Conservation (phyloP, 2,797 vertebrate genomes). For the Phalanger gymnotis region DNA sequence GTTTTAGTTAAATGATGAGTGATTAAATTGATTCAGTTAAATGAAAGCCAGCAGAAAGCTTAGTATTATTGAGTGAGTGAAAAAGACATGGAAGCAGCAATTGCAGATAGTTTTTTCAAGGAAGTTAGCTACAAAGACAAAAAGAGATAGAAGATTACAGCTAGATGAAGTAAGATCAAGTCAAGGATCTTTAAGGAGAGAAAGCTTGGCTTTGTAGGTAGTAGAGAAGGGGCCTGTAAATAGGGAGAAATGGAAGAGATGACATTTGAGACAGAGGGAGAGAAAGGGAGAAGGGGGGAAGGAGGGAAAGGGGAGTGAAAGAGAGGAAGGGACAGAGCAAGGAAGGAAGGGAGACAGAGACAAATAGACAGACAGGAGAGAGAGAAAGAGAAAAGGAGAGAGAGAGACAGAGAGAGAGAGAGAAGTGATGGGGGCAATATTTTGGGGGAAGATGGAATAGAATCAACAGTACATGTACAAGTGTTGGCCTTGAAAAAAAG, state of each 20-base stretch:
- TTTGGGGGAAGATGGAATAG: neutral
- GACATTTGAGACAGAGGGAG: neutral
- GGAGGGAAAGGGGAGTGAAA: neutral
- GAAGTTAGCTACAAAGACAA: no score
- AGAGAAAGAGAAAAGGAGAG: no score
- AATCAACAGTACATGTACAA: neutral
- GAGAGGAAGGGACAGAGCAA: neutral
- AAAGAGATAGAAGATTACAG: no score
- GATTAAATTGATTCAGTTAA: no score
- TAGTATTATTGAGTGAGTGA: no score
- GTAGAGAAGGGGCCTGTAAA: neutral
- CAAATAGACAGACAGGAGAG: neutral
- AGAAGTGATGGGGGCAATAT: neutral
- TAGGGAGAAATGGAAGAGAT: conserved; percentile 16
- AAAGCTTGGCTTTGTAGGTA: neutral
- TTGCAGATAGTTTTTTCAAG: no score
- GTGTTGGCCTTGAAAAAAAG: neutral
- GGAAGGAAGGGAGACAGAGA: neutral
- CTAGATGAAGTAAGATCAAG: no score
- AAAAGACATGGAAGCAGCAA: no score
- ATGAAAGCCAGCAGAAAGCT: no score
- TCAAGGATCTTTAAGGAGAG: neutral
- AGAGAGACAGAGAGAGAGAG: neutral
- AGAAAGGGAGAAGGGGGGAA: conserved; percentile 23
- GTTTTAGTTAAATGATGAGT: no score